phyloP scores from a whole-genome alignment of 2,888 invertebrate genomes.

The Drosophila prostipennis region DNA sequence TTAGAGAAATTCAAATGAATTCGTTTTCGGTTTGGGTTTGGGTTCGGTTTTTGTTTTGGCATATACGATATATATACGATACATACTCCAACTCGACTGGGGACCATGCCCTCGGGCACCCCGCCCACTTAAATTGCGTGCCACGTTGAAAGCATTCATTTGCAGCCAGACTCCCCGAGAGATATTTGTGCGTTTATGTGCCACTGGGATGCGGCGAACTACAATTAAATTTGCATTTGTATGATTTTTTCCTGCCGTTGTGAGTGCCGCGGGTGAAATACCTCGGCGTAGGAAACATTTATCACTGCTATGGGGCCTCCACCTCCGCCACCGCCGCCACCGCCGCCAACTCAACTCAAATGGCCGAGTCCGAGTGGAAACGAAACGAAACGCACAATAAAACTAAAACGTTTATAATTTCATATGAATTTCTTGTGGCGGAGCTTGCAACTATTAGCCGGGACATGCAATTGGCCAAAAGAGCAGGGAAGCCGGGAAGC shows the following conservation, averaged over 20 bases:
- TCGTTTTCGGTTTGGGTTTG: conserved; percentile 36
- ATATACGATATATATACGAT: conserved; percentile 6
- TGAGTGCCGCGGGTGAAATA: conserved; percentile 76
- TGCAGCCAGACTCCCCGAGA: conserved; percentile 47
- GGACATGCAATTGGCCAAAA: conserved; percentile 73
- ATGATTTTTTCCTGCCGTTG: conserved; percentile 63
- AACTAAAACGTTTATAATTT: conserved; percentile 83
- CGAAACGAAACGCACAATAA: conserved; percentile 70
- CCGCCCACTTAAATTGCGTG: conserved; percentile 84
- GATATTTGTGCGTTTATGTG: conserved; percentile 59
- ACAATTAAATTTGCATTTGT: conserved; percentile 85
- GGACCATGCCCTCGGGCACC: conserved; percentile 62
- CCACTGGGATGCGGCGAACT: conserved; percentile 59
- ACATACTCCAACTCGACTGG: conserved; percentile 21
- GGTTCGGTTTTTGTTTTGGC: conserved; percentile 18
- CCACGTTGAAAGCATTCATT: conserved; percentile 81
- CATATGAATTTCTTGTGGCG: conserved; percentile 75
- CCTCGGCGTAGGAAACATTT: conserved; percentile 83
- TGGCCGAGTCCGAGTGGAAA: conserved; percentile 27
- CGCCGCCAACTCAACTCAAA: conserved; percentile 36
- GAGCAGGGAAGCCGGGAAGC: conserved; percentile 27
- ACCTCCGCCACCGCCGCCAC: conserved; percentile 54
- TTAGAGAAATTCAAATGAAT: conserved; percentile 80
- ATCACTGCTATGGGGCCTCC: conserved; percentile 74
- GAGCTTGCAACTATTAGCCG: conserved; percentile 70